Conservation (phyloP, 2,888 invertebrate species). For the Petrolisthes cinctipes region DNA sequence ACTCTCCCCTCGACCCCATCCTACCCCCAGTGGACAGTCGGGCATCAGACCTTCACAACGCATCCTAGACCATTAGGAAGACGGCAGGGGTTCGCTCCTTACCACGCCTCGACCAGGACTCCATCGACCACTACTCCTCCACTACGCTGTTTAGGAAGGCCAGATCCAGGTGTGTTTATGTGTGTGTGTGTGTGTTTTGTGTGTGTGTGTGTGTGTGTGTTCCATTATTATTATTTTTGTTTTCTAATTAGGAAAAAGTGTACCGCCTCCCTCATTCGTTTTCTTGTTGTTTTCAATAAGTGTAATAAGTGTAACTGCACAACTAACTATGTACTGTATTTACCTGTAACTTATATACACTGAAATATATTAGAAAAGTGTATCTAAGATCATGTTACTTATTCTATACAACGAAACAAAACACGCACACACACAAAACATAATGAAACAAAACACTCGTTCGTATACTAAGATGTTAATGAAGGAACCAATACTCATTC, state of each 20-base stretch:
- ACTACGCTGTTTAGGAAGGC: conserved; percentile 25
- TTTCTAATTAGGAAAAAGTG: background rate
- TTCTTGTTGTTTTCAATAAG: background rate
- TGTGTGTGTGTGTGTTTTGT: no score
- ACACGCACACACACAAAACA: no score
- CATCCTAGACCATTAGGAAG: conserved; percentile 71
- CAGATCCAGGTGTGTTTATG: conserved; percentile 26
- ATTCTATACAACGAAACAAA: no score
- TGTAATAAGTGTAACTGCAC: no score
- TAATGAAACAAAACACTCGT: no score
- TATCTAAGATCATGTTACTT: no score
- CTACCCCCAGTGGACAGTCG: conserved; percentile 53
- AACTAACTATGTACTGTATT: no score
- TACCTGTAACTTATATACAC: no score
- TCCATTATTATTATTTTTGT: background rate
- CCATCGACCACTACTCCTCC: conserved; percentile 20
- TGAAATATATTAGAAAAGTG: no score
- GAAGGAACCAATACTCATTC: no score
- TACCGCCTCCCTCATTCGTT: background rate
- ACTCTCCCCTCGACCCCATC: background rate
- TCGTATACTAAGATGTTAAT: no score
- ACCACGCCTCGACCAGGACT: conserved; percentile 68
- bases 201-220: no score
- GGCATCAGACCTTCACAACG: conserved; percentile 70
- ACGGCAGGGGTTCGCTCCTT: conserved; percentile 71